A percentile compares a stretch with the other conserved stretches of the same genome.
Conservation (phyloP, 2,113 vertebrate genomes). For the Hyaena hyaena region DNA sequence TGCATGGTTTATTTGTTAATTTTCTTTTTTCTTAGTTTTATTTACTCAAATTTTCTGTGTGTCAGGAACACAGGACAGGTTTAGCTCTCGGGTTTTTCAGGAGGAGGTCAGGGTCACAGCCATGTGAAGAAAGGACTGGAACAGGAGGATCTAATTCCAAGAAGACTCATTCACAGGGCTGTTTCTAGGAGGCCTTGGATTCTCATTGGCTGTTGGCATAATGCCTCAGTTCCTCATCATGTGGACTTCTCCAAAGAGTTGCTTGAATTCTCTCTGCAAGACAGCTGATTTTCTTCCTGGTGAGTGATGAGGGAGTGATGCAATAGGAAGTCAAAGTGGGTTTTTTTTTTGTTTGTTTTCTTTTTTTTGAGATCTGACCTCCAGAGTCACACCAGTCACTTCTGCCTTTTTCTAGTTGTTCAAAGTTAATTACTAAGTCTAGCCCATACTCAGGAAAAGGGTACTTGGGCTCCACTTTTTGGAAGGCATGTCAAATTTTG, state of each 20-base stretch:
- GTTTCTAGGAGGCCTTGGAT: accelerated
- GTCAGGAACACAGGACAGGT: not conserved
- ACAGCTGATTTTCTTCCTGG: not conserved
- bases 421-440: not conserved
- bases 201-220: not conserved
- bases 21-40: not conserved
- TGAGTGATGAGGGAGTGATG: not conserved
- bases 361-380: not conserved
- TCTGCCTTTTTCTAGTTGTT: not conserved
- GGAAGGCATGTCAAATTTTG: not conserved
- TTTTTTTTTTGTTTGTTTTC: no score
- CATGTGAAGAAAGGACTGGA: not conserved
- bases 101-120: not conserved
- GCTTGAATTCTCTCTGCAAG: not conserved
- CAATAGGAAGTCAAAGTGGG: not conserved
- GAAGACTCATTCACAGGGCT: accelerated
- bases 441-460: not conserved
- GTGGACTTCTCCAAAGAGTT: accelerated
- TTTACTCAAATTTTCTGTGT: not conserved
- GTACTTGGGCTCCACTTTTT: accelerated
- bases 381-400: not conserved
- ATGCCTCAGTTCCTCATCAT: not conserved
- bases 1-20: not conserved
- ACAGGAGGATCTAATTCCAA: accelerated
- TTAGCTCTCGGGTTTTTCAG: not conserved